Evolutionary conservation across 2,888 invertebrate species (phyloP), one percentile per base, ranked within the genome.

Genomic region (Andrena hattorfiana): DNA sequence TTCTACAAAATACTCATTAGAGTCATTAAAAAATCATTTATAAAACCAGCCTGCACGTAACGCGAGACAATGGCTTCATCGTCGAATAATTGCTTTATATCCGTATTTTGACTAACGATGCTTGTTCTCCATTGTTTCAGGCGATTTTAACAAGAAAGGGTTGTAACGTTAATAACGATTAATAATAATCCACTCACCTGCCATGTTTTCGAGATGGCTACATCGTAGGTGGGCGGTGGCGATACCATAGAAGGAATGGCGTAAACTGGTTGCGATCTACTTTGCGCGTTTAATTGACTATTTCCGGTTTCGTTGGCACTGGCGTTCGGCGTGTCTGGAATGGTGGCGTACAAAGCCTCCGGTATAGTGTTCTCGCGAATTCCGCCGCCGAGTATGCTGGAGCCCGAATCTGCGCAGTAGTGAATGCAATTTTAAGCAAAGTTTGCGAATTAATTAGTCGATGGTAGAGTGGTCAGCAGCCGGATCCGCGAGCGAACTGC

Each of bases 201-300:
- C 89, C 92, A 92, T 84, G 92, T 90, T 89, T 93, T 93, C 68
- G 92, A 92, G 73, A 93, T 92, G 23, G 93, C 93, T 20, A 92
- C 93, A 77, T 94, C 94, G 85, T 94, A 94, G n/a, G 93, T 94
- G 51, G 94, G 94, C 49, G 94, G 94, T 30, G 94, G 94, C 48
- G 94, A 94, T 68, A 92, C 93, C 93, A 94, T 94, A 49, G 93
- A 93, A 56, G 93, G 94, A 81, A 93, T 87, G 13, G 91, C 89
- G 82, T 93, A 92, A 73, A 92, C 86, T 3, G 90, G 89, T 75
- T 88, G 90, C 30, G 90, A 89, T 76, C 91, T 89, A 76, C 89
- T 91, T 63, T 89, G 89, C 26, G 78, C 28, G 68, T 89, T 89
- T 67, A 87, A 77, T 70, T 87, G 89, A 78, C 86, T 83, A 71